Percentiles rank a stretch among this genome's conserved stretches.
Evolutionary conservation across 2,888 invertebrate genomes (phyloP).

Genomic region (Dyspetes luteomarginatus): DNA sequence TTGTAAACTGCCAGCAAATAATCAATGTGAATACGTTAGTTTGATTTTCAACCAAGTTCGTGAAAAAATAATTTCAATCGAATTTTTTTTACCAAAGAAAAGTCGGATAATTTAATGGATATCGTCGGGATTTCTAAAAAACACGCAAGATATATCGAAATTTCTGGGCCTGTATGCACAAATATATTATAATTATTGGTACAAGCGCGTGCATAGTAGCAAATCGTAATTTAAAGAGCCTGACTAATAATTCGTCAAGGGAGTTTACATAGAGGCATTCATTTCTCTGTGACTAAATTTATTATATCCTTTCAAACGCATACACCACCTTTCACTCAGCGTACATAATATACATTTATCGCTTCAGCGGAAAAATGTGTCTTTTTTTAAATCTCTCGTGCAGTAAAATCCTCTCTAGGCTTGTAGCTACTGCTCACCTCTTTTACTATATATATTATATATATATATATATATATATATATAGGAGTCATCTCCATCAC

Average conservation of each 20-base stretch:
- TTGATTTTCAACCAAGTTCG: too few species aligned
- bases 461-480: conserved; percentile 42
- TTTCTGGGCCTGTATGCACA: neutral
- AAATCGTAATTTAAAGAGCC: conserved; percentile 52
- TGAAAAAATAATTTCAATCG: too few species aligned
- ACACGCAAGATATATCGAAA: too few species aligned
- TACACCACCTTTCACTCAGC: conserved; percentile 53
- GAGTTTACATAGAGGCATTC: conserved; percentile 17
- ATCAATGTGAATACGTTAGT: too few species aligned
- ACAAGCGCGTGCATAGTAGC: conserved; percentile 38
- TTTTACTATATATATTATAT: conserved; percentile 45
- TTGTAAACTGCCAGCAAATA: too few species aligned
- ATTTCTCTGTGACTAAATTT: conserved; percentile 58
- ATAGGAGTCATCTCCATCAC: conserved; percentile 56
- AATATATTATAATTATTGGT: conserved; percentile 22
- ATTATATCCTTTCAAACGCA: conserved; percentile 42
- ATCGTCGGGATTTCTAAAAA: too few species aligned
- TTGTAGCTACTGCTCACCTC: conserved; percentile 34
- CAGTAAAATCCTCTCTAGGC: conserved; percentile 35
- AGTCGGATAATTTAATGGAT: too few species aligned
- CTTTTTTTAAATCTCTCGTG: conserved; percentile 26
- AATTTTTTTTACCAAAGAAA: too few species aligned
- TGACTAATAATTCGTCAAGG: conserved; percentile 40
- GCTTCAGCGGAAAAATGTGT: conserved; percentile 49
- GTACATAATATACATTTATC: conserved; percentile 50